phyloP scores from a whole-genome alignment of 2,797 vertebrate genomes.

The Urophycis tenuis region DNA sequence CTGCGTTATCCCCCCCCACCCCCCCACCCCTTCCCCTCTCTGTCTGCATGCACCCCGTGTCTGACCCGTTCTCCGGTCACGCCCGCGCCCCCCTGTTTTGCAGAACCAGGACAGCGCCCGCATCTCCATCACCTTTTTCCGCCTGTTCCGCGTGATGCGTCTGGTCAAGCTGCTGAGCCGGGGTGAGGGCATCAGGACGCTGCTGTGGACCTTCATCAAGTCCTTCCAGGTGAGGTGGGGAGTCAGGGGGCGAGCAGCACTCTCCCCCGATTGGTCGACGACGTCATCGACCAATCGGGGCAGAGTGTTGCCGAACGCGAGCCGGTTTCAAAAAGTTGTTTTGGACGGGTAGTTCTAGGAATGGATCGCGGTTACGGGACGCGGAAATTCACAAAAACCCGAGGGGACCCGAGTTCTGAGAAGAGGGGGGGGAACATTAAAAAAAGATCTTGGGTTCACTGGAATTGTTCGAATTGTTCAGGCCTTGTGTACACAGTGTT shows the following conservation, averaged over 20 bases:
- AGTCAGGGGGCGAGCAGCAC: not conserved
- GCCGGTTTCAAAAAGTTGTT: too few relatives aligned
- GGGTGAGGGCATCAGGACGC: conserved; percentile 93
- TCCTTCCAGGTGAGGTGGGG: conserved; percentile 87
- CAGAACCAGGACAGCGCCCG: conserved; percentile 97
- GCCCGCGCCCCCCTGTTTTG: conserved; percentile 53
- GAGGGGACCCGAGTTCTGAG: too few relatives aligned
- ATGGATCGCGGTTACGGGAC: too few relatives aligned
- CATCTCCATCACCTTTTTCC: conserved; percentile 99
- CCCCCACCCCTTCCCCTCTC: not conserved
- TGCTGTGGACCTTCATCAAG: conserved; percentile 98
- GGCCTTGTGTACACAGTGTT: too few relatives aligned
- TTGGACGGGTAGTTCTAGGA: too few relatives aligned
- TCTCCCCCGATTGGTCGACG: not conserved
- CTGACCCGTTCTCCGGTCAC: not conserved
- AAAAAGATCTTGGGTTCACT: too few relatives aligned
- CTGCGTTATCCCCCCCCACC: too few relatives aligned
- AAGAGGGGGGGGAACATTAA: too few relatives aligned
- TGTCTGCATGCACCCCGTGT: not conserved
- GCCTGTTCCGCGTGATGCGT: conserved; percentile 97
- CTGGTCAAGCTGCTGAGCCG: conserved; percentile 95
- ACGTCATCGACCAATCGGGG: not conserved
- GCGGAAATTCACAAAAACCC: too few relatives aligned
- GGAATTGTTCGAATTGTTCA: too few relatives aligned
- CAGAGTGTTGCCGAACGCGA: too few relatives aligned